These are phyloP conservation scores for Boloria selene DNA, from an alignment of 2,888 invertebrate genomes.

Conservation along the genomic window DNA sequence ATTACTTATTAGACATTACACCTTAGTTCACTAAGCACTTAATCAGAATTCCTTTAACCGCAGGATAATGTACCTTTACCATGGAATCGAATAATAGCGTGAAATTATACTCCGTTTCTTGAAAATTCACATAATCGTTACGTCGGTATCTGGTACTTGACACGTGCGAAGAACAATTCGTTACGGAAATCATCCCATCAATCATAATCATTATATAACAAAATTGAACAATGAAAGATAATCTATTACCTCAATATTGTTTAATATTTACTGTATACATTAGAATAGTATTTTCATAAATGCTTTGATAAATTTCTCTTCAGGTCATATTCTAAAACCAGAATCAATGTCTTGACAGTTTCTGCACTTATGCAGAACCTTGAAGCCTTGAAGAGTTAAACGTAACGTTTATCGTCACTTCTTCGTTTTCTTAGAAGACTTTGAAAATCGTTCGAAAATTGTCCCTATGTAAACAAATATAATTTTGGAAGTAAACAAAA, in stretches of 20 bases:
- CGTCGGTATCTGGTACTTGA: conserved; percentile 41
- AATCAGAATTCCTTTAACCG: conserved; percentile 20
- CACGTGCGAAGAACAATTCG: conserved; percentile 42
- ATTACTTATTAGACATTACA: no score
- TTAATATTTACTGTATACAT: not conserved
- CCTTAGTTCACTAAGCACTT: not conserved
- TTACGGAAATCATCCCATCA: conserved; percentile 32
- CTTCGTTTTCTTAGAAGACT: no score
- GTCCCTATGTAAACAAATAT: no score
- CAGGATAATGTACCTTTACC: conserved; percentile 36
- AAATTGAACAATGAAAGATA: conserved; percentile 14
- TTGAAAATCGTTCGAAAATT: not conserved
- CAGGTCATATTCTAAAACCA: conserved; percentile 9
- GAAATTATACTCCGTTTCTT: conserved; percentile 51
- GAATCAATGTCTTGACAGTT: conserved; percentile 12
- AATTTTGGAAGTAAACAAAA: no score
- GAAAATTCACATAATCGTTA: conserved; percentile 41
- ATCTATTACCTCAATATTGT: conserved; percentile 6
- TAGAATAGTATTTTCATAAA: not conserved
- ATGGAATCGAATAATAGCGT: conserved; percentile 50
- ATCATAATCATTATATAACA: conserved; percentile 23
- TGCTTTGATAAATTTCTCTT: not conserved
- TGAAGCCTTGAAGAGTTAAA: conserved; percentile 23
- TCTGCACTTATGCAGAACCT: conserved; percentile 19
- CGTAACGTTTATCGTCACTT: not conserved